A percentile compares a stretch with the other conserved stretches of the same genome.
phyloP scores from a whole-genome alignment of 2,113 vertebrate species.

The Melanocharis versteri region DNA sequence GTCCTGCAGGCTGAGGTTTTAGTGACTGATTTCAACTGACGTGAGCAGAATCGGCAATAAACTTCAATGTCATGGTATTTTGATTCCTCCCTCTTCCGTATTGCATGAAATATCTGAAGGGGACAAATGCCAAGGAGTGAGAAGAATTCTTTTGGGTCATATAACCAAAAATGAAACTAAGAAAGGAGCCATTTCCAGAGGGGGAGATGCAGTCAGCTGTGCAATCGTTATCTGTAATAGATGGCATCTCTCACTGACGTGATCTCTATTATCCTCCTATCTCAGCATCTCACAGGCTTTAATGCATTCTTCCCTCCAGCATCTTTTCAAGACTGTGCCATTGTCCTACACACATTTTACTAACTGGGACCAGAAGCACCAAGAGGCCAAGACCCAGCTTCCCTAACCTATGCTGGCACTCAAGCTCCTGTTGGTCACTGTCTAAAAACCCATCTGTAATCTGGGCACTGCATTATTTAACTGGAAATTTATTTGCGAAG shows the following conservation, averaged over 20 bases:
- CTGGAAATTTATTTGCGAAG: not conserved
- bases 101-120: conserved; percentile 17
- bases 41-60: conserved; percentile 53
- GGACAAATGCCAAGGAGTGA: conserved; percentile 14
- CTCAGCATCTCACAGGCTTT: conserved; percentile 25
- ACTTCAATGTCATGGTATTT: conserved; percentile 51
- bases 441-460: not conserved
- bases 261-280: conserved; percentile 29
- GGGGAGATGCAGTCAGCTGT: conserved; percentile 47
- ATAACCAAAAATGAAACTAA: conserved; percentile 60
- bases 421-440: not conserved
- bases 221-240: conserved; percentile 31
- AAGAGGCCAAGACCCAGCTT: not conserved
- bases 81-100: not conserved
- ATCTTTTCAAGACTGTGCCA: not conserved
- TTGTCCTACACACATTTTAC: not conserved
- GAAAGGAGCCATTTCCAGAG: conserved; percentile 49
- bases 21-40: conserved; percentile 52
- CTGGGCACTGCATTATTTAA: not conserved
- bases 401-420: not conserved
- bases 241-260: conserved; percentile 43
- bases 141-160: not conserved
- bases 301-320: conserved; percentile 32
- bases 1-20: conserved; percentile 45
- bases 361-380: not conserved